Conservation (phyloP, 2,888 invertebrate species). For the Malachius bipustulatus region DNA sequence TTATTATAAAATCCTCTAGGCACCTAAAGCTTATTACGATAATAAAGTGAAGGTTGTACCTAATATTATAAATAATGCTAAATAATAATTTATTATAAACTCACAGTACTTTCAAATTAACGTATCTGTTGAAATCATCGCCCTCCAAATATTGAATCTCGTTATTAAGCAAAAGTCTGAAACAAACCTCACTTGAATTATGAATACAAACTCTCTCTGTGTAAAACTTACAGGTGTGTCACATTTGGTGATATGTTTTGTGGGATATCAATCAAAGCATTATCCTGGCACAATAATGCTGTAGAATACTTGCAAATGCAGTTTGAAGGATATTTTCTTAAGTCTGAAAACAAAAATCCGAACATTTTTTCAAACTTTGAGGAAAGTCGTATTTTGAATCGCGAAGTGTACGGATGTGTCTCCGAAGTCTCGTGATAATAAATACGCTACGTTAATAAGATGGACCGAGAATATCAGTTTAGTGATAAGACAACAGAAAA, state of each 20-base stretch:
- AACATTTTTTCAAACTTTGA: slow-evolving; percentile 5
- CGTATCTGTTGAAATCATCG: slow-evolving; percentile 24
- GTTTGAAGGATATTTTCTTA: slow-evolving; percentile 6
- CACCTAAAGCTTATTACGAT: too few species aligned
- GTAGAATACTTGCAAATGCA: slow-evolving; percentile 4
- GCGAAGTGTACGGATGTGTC: too few species aligned
- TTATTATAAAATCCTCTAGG: too few species aligned
- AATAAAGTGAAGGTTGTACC: too few species aligned
- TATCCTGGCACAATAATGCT: slow-evolving; percentile 21
- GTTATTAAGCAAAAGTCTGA: slow-evolving; percentile 30
- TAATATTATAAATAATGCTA: too few species aligned
- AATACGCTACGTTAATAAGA: too few species aligned
- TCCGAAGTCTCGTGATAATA: too few species aligned
- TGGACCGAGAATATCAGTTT: too few species aligned
- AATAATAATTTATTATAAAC: too few species aligned
- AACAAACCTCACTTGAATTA: slow-evolving; percentile 13
- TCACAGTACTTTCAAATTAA: slow-evolving; percentile 20
- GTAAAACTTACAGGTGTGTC: slow-evolving; percentile 27
- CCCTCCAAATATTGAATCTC: slow-evolving; percentile 22
- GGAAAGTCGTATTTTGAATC: too few species aligned
- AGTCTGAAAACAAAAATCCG: slow-evolving; percentile 5
- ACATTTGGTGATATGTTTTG: slow-evolving; percentile 25
- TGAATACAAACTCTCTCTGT: neutral
- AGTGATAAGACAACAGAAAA: too few species aligned
- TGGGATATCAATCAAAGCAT: slow-evolving; percentile 26